A percentile compares a stretch with the other conserved stretches of the same genome.
Conservation (phyloP, 2,888 invertebrate species). For the Dromius quadrimaculatus region DNA sequence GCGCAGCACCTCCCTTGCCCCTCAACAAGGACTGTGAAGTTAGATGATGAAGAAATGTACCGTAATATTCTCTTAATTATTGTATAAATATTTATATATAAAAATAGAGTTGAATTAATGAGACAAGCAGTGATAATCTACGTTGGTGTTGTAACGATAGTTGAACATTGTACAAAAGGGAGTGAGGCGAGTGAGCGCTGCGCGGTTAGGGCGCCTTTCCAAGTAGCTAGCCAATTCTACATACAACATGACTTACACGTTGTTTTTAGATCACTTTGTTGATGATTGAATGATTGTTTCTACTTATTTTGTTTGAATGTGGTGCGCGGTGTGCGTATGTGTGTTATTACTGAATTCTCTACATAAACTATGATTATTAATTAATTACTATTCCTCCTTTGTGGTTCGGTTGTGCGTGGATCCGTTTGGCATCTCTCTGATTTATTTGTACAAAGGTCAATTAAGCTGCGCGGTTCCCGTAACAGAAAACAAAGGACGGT, state of each 20-base stretch:
- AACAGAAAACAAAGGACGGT: conserved; percentile 65
- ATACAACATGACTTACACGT: conserved; percentile 45
- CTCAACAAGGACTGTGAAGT: conserved; percentile 87
- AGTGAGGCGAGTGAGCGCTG: conserved; percentile 5
- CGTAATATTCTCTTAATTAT: conserved; percentile 55
- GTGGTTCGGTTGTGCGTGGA: conserved; percentile 23
- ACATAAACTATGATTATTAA: conserved; percentile 34
- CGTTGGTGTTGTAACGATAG: conserved; percentile 31
- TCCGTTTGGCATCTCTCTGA: conserved; percentile 56
- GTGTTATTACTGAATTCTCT: conserved; percentile 30
- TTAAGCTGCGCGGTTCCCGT: conserved; percentile 60
- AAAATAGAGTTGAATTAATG: conserved; percentile 43
- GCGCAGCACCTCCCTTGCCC: conserved; percentile 71
- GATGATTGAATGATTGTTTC: conserved; percentile 14
- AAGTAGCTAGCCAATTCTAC: conserved; percentile 51
- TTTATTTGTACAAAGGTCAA: conserved; percentile 70
- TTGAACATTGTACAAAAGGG: conserved; percentile 41
- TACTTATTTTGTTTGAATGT: conserved; percentile 2
- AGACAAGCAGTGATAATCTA: conserved; percentile 40
- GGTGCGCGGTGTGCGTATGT: neutral
- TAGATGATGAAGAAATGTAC: conserved; percentile 79
- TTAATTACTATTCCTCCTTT: conserved; percentile 22
- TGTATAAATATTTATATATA: conserved; percentile 55
- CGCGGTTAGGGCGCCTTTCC: conserved; percentile 43
- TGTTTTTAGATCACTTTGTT: conserved; percentile 51